phyloP scores from a whole-genome alignment of 2,113 vertebrate genomes.

The Telmatochromis bifrenatus region DNA sequence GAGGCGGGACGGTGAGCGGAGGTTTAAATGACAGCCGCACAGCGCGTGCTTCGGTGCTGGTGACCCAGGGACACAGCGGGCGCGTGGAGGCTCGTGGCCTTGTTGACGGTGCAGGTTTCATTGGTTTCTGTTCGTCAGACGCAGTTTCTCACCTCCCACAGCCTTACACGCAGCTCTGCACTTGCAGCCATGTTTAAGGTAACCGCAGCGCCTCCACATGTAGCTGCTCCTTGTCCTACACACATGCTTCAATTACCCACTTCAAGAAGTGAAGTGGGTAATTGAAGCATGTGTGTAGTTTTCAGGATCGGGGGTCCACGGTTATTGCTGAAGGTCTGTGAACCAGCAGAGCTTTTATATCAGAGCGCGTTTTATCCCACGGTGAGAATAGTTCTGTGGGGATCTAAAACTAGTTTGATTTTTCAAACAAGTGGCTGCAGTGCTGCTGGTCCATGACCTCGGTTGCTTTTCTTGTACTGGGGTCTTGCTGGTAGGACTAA shows the following conservation, averaged over 20 bases:
- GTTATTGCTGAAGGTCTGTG: not conserved
- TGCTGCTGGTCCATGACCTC: not conserved
- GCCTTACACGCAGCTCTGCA: not conserved
- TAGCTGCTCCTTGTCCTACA: not conserved
- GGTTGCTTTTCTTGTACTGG: not conserved
- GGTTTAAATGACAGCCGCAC: conserved; percentile 19
- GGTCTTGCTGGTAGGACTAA: not conserved
- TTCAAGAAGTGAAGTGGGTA: not conserved
- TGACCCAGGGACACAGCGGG: not conserved
- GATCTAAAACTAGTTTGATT: not conserved
- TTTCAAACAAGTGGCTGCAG: not conserved
- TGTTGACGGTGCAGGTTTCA: not conserved
- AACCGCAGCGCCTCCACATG: not conserved
- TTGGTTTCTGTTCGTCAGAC: not conserved
- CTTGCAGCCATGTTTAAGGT: conserved; percentile 41
- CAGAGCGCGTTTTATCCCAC: accelerated
- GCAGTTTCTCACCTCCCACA: accelerated
- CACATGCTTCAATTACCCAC: not conserved
- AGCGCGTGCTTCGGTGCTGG: accelerated
- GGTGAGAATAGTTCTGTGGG: accelerated
- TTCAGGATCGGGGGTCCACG: not conserved
- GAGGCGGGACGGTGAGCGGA: not conserved
- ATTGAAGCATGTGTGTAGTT: not conserved
- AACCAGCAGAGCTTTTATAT: accelerated
- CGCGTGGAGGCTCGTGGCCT: not conserved